Evolutionary conservation across 2,113 vertebrate species (phyloP), one percentile per base, ranked within the genome.

Genomic region (Chroicocephalus ridibundus): DNA sequence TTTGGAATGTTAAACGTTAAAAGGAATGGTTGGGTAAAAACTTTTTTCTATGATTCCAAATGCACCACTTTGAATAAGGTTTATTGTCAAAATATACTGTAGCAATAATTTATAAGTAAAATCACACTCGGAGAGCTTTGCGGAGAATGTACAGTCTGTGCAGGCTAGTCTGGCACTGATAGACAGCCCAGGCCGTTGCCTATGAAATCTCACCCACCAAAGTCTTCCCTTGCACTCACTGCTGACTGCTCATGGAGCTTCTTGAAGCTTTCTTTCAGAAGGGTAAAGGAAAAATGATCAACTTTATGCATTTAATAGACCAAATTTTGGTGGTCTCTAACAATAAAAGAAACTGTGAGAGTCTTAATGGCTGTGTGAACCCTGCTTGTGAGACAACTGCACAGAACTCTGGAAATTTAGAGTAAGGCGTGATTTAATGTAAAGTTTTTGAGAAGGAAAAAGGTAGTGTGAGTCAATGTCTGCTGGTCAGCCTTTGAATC

Each of bases 31-130:
- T 71, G 32, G 18, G 54, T 69, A 65, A 65, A 90, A 84, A 42
- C 15, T 1, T 94, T 97, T 97, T 96, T 49, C 76, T 62, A 2
- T 81, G 75, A 88, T 94, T 96, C 46, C 75, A 94, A 84, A 90
- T 87, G 58, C 49, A 36, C 22, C n/a, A 21, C 68, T 97, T 94
- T 94, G 51, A 62, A 42, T 61, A 96, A 96, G 16, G 20, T 95
- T n/a, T 92, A 24, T 68, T 93, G 58, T 83, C 47, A 88, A 96
- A 96, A 89, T 44, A 74, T 44, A 86, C 49, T 38, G 62, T 46
- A 77, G 22, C 44, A 91, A 32, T 84, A 88, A 90, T 81, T 65
- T 61, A 6, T 52, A 51, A 88, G 38, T 77, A 60, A 96, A 96
- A 60, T 93, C 54, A 88, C 72, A 94, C 32, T 85, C 1, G 3